A percentile compares a stretch with the other conserved stretches of the same genome.
These are phyloP conservation scores for Cheirogaleus medius DNA, from an alignment of 2,113 vertebrate species.

Conservation along the genomic window DNA sequence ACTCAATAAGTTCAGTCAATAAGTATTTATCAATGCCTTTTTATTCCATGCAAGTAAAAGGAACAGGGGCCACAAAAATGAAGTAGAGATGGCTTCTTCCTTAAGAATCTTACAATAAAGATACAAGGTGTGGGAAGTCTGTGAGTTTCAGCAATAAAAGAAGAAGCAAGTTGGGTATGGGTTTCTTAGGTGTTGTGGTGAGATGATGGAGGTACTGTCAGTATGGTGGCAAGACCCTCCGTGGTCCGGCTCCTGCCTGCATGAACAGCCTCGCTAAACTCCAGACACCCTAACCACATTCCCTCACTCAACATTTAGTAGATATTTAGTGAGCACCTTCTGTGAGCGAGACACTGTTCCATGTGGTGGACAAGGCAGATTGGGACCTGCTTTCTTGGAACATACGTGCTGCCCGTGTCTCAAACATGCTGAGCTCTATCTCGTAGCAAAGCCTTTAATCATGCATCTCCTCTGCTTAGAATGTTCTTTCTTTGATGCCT, in stretches of 20 bases:
- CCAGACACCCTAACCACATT: too few relatives aligned
- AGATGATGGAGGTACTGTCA: not conserved
- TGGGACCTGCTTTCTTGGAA: not conserved
- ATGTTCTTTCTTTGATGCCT: not conserved
- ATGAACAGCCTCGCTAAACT: not conserved
- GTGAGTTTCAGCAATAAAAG: not conserved
- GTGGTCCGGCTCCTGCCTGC: not conserved
- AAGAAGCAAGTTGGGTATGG: not conserved
- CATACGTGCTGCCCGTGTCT: accelerated
- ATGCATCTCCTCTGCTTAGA: not conserved
- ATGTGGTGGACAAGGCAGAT: not conserved
- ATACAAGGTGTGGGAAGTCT: not conserved
- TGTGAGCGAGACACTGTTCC: not conserved
- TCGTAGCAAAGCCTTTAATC: not conserved
- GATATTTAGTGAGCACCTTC: not conserved
- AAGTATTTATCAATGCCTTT: not conserved
- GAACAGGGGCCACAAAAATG: not conserved
- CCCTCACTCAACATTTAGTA: not conserved
- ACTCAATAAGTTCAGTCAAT: not conserved
- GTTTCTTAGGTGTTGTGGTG: not conserved
- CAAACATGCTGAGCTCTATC: not conserved
- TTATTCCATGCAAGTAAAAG: not conserved
- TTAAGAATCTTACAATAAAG: not conserved
- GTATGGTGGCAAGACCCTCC: accelerated
- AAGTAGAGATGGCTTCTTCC: not conserved